Base-by-base conservation (phyloP, 2,113 vertebrate species). In the Leptobrachium leishanense region DNA sequence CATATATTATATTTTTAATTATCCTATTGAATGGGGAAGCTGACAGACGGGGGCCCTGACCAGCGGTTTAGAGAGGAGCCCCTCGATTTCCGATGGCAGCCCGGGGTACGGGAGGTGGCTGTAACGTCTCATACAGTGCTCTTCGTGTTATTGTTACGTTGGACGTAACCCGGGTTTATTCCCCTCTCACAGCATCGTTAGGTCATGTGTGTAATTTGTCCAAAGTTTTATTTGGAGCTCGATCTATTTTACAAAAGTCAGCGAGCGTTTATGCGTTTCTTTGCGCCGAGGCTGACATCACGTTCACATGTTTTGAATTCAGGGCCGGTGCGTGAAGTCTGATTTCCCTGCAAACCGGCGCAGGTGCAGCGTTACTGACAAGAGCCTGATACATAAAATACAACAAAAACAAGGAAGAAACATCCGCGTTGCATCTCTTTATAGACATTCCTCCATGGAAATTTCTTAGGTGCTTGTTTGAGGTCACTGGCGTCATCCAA, bases 171-270 rank as follows among this genome's bases (percentile, higher is more conserved):
- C 6, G 11, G 53, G 57, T 77, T 81, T 12, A 66, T 74, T 82
- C 83, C 44, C 40, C 84, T 76, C 82, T 78, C 83, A 67, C 64
- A 81, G 39, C 62, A 43, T 82, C 31, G 74, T 86, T 86, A 31
- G 74, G 76, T 31, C 64, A 82, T 39, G 54, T 46, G 81, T 74
- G 81, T 81, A 82, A 82, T 70, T 57, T 74, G 76, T 77, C 70
- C 86, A 88, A 80, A 72, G 72, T 84, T 88, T 86, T 12, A 86
- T 83, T 84, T 83, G 83, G 62, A 87, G 84, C 55, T 6, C 2
- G 74, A 84, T 71, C 73, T 64, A 2, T 72, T 83, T 70, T 43
- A 11, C 43, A 72, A 39, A 20, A 42, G 4, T 0, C 5, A 83
- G 6, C 67, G 78, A 76, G 54, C 76, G 5, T 82, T 82, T 83